Conservation (phyloP, 2,797 vertebrate genomes). For the Falco berigora region DNA sequence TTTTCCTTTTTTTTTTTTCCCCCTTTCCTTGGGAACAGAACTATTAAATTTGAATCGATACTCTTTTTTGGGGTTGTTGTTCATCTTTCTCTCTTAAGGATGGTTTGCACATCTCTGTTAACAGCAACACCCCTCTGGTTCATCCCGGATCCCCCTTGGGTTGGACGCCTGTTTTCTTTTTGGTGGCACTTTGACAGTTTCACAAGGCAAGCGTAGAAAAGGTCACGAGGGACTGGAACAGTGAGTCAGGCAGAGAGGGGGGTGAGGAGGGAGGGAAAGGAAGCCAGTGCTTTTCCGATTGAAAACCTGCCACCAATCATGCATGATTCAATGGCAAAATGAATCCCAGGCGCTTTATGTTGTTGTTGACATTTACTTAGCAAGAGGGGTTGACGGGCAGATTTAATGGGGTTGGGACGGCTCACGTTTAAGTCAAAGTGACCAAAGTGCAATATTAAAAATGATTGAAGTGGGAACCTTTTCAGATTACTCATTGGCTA, state of each 20-base stretch:
- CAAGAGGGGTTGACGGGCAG: not conserved
- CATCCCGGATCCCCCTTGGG: not conserved
- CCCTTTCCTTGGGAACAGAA: not conserved
- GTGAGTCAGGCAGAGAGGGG: slow-evolving; percentile 28
- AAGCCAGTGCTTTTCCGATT: not conserved
- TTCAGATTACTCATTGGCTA: slow-evolving; percentile 3
- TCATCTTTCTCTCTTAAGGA: not conserved
- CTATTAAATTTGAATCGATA: not conserved
- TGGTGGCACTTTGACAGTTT: not conserved
- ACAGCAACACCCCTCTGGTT: not conserved
- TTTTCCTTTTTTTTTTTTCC: not conserved
- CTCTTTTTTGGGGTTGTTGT: not conserved
- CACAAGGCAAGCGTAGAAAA: not conserved
- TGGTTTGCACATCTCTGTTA: not conserved
- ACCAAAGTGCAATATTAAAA: not conserved
- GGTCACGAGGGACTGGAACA: not conserved
- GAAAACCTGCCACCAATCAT: slow-evolving; percentile 13
- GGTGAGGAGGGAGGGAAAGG: not conserved
- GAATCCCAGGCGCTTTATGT: not conserved
- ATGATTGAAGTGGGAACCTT: slow-evolving; percentile 29
- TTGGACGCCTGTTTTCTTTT: not conserved
- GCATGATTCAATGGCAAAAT: slow-evolving; percentile 22
- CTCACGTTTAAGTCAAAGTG: not conserved
- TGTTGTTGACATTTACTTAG: not conserved
- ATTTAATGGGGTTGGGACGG: not conserved